Evolutionary conservation across 2,113 vertebrate species (phyloP), one percentile per base, ranked within the genome.

Genomic region (Ciconia stormi): DNA sequence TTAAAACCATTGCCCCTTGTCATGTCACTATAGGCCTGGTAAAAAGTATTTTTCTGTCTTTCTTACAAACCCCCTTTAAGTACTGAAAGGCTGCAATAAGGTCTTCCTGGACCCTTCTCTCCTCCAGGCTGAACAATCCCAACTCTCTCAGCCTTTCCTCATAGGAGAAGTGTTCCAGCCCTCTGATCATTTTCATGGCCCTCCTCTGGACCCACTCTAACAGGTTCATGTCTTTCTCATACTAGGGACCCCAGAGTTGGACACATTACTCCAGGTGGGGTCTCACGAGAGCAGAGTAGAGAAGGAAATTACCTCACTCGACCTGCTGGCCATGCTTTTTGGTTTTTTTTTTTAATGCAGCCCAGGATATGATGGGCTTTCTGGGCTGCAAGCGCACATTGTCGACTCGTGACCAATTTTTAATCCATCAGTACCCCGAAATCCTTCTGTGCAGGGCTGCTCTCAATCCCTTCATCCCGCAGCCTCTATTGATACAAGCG

Each of bases 351-450:
- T 21, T 6, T 10, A 38, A 53, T n/a, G 13, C 16, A 30, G 12
- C 12, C 22, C 27, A 61, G 47, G 10, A 30, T 38, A 4, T 18
- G 27, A 46, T 26, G 13, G 49, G 13, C 11, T 58, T 63, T 50
- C 23, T 46, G 27, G 16, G 16, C 27, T 71, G 38, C 29, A 65
- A 52, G 17, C 1, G 4, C 19, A 17, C 2, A 22, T n/a, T n/a
- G 16, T 13, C 0, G 0, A 34, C 23, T 71, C 34, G 4, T 34
- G 27, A 9, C 23, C 8, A 4, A 10, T 22, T 46, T 58, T 81
- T 42, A 7, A 1, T 71, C 47, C 8, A 36, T 42, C 52, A 36
- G 16, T 73, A 50, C 9, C 36, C 13, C 9, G 13, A 63, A 44
- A 2, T 22, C 9, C 11, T 40, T 32, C 14, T 40, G 14, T 2